Evolutionary conservation across 2,797 vertebrate species (phyloP).

Genomic region (Lophotriccus pileatus): DNA sequence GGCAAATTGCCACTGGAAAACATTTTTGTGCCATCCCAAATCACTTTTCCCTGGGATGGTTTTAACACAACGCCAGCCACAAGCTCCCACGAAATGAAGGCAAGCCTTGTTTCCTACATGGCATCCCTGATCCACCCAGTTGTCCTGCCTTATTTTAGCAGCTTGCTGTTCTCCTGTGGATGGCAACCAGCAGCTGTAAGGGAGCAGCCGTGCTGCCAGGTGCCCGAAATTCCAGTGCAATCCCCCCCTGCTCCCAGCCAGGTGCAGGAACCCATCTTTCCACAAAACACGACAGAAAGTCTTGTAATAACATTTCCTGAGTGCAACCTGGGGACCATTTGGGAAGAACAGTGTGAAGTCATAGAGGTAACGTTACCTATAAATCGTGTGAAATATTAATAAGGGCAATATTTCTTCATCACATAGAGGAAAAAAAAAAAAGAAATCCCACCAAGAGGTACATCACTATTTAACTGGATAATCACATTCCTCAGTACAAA

Average conservation of each 20-base stretch:
- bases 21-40: neutral
- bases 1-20: neutral
- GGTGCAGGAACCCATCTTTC: conserved; percentile 67
- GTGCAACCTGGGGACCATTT: conserved; percentile 65
- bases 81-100: neutral
- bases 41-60: neutral
- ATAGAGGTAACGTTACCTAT: conserved; percentile 48
- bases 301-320: conserved; percentile 75
- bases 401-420: conserved; percentile 47
- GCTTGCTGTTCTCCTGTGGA: neutral
- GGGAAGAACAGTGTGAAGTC: conserved; percentile 55
- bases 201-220: neutral
- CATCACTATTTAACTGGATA: neutral
- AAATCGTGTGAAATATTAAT: conserved; percentile 72
- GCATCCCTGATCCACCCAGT: neutral
- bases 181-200: conserved; percentile 19
- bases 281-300: conserved; percentile 63
- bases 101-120: neutral
- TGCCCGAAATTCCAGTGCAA: conserved; percentile 51
- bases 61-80: neutral
- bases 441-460: neutral
- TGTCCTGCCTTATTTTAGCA: neutral
- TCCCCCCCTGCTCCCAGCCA: conserved; percentile 1
- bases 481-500: neutral
- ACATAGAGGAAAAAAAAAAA: neutral